A percentile compares a stretch with the other conserved stretches of the same genome.
Evolutionary conservation across 2,888 invertebrate genomes (phyloP).

Genomic region (Eugnorisma glareosa): DNA sequence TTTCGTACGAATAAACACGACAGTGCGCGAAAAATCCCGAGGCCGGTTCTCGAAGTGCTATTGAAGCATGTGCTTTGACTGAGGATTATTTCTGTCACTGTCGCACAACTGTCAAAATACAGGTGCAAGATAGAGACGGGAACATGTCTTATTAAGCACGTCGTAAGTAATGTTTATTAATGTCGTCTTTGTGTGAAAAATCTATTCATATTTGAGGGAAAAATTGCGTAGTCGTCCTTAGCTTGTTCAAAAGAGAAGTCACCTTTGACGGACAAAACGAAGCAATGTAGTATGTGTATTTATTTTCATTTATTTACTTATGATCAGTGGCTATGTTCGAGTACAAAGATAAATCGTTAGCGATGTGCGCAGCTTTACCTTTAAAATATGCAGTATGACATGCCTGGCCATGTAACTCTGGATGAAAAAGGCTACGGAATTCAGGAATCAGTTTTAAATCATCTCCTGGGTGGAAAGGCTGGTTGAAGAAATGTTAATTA

Average conservation of each 20-base stretch:
- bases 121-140: background rate
- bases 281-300: no score
- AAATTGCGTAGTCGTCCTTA: no score
- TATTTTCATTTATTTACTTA: no score
- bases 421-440: slow-evolving; percentile 15
- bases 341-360: background rate
- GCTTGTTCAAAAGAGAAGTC: no score
- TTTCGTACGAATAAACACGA: slow-evolving; percentile 19
- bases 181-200: no score
- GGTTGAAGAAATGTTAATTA: background rate
- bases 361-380: background rate
- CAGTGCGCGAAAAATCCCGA: background rate
- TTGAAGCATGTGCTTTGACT: background rate
- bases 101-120: background rate
- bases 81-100: background rate
- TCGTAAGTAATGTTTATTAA: no score
- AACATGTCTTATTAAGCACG: background rate
- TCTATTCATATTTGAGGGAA: no score
- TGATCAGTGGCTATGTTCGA: background rate
- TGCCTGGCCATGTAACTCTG: background rate
- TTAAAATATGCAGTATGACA: slow-evolving; percentile 32
- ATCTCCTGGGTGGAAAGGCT: background rate
- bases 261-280: no score
- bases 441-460: slow-evolving; percentile 11
- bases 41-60: background rate